phyloP scores from a whole-genome alignment of 2,113 vertebrate genomes.

The Hypocryptadius cinnamomeus region DNA sequence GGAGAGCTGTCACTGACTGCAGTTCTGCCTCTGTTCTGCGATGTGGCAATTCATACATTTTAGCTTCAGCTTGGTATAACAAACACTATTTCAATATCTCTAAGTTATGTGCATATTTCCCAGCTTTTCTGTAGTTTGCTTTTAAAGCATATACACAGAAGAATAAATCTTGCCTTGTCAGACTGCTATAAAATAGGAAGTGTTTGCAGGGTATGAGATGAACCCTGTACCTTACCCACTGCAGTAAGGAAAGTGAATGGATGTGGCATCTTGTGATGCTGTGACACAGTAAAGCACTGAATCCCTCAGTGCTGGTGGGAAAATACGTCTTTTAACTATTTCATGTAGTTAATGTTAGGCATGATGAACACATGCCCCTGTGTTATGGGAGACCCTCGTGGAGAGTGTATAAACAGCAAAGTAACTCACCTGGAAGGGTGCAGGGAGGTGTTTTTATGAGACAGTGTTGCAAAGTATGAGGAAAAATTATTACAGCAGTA shows the following conservation, averaged over 20 bases:
- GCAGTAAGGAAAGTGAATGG: not conserved
- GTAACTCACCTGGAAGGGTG: not conserved
- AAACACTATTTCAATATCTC: not conserved
- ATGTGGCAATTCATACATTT: not conserved
- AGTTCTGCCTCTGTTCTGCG: not conserved
- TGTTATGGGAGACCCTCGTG: fast-evolving
- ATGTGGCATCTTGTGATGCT: not conserved
- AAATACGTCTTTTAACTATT: not conserved
- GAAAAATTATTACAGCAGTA: not conserved
- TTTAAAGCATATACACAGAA: not conserved
- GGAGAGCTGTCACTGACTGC: not conserved
- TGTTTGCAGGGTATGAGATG: not conserved
- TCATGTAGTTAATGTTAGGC: not conserved
- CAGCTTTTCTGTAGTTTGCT: not conserved
- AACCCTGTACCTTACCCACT: not conserved
- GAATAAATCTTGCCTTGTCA: not conserved
- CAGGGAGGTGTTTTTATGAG: not conserved
- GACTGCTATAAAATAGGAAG: not conserved
- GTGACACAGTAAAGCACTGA: not conserved
- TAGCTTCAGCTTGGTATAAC: not conserved
- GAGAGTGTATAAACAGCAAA: not conserved
- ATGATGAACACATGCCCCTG: fast-evolving
- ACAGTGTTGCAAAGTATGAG: not conserved
- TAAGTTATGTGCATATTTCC: not conserved
- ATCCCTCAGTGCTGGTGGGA: not conserved